Evolutionary conservation across 1,140 invertebrate genomes (phyloP).

Genomic region (Cheumatopsyche charites): DNA sequence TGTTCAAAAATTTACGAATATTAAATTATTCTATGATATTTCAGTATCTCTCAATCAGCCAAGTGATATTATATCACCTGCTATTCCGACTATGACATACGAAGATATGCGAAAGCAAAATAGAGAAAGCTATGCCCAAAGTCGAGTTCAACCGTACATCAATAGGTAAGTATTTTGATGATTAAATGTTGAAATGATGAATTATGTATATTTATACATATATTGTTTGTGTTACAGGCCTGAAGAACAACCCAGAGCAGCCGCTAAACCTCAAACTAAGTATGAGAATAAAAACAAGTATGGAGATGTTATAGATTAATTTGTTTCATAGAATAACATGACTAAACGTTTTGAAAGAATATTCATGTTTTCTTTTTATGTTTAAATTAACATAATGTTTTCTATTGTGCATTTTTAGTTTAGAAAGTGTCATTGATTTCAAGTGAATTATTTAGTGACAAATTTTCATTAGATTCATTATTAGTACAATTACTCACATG

Average conservation of each 20-base stretch:
- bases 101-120: constrained; percentile 30
- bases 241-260: not conserved
- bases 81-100: not conserved
- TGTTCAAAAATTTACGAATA: not conserved
- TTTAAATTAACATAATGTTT: not conserved
- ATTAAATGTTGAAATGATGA: not conserved
- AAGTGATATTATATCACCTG: not conserved
- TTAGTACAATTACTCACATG: not conserved
- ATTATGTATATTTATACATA: not conserved
- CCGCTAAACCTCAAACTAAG: not conserved
- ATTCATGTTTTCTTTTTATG: not conserved
- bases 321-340: not conserved
- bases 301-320: constrained; percentile 30
- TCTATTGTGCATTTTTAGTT: not conserved
- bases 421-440: not conserved
- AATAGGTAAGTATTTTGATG: constrained; percentile 19
- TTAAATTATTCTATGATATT: constrained; percentile 1
- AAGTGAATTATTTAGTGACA: not conserved
- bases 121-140: not conserved
- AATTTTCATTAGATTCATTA: not conserved
- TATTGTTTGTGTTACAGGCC: constrained; percentile 14
- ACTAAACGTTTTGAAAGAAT: not conserved
- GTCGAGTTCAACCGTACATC: constrained; percentile 24
- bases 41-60: not conserved
- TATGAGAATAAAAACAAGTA: constrained; percentile 21